Conservation (phyloP, 2,888 invertebrate genomes). For the Caenorhabditis imperialis region DNA sequence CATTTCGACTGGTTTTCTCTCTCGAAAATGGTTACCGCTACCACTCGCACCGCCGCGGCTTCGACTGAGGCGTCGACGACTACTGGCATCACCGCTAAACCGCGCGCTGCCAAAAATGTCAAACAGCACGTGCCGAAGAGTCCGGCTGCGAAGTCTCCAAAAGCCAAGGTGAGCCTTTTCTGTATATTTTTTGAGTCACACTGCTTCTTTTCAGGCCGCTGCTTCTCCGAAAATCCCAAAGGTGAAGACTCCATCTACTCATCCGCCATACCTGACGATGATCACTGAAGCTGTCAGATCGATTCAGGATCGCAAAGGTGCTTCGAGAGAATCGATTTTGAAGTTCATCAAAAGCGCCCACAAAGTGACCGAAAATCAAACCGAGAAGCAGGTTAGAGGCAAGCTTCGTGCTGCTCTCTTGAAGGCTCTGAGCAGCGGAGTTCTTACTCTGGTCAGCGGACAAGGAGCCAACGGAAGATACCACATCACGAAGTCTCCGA, state of each 20-base stretch:
- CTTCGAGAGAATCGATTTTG: slow-evolving; percentile 15
- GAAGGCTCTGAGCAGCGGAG: slow-evolving; percentile 18
- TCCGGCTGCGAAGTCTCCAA: slow-evolving; percentile 15
- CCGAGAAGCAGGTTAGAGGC: slow-evolving; percentile 5
- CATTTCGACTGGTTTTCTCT: too few relatives aligned
- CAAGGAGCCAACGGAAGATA: slow-evolving; percentile 21
- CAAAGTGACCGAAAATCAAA: too few relatives aligned
- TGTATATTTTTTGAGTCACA: slow-evolving; percentile 3
- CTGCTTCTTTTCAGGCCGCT: slow-evolving; percentile 11
- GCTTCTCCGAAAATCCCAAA: slow-evolving; percentile 14
- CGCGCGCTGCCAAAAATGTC: neutral
- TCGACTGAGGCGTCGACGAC: neutral
- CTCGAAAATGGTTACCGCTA: slow-evolving; percentile 14
- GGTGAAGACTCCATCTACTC: neutral
- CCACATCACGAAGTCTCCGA: slow-evolving; percentile 16
- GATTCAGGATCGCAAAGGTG: slow-evolving; percentile 23
- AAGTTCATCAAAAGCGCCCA: slow-evolving; percentile 11
- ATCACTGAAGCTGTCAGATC: slow-evolving; percentile 15
- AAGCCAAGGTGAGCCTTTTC: slow-evolving; percentile 12
- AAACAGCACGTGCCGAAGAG: neutral
- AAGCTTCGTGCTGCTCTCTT: slow-evolving; percentile 10
- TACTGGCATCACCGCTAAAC: neutral
- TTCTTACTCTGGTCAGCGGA: slow-evolving; percentile 10
- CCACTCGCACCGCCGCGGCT: neutral
- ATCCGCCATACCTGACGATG: slow-evolving; percentile 31